Evolutionary conservation across 2,888 invertebrate species (phyloP), one percentile per base, ranked within the genome.

Genomic region (Nyleta sp.): DNA sequence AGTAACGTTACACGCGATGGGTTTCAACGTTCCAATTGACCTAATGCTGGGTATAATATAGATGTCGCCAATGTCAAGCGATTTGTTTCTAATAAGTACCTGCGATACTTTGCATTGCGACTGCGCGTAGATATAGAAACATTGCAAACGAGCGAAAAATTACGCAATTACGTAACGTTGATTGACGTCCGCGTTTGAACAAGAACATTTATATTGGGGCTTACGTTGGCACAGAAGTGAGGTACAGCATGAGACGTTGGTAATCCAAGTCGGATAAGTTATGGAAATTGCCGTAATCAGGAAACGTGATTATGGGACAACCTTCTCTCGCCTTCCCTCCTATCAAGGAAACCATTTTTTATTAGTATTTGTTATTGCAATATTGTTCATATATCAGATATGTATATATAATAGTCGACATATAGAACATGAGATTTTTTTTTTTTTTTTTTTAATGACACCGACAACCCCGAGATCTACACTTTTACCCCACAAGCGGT

Each of bases 211-310:
- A 48, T 55, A 59, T 48, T 59, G 40, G 31, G 84, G 94, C 97
- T 95, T 92, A 98, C 98, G 97, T 96, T 91, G 98, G 98, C 88
- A 99, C 97, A 88, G 97, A 97, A 78, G 98, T 96, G 91, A 99
- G 95, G 93, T 99, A 99, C 88, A 96, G 94, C 91, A 98, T 95
- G 86, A 99, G 93, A 89, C 96, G 95, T 89, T 96, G 95, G 92
- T 98, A 99, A 90, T 98, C 97, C 75, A 95, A 93, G 85, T 97
- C 97, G 65, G 94, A 93, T 82, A 98, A 92, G 81, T 94, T 92
- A 88, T 96, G 95, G 90, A 97, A 96, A 92, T 96, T 96, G 88
- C 96, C 96, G 91, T 96, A 94, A 92, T 99, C 99, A 40, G 98
- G 98, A 92, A 99, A 98, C 82, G 97, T 97, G 88, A 99, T 95